Base-by-base conservation (phyloP, 2,888 invertebrate genomes). In the Acanthosepion lycidas region DNA sequence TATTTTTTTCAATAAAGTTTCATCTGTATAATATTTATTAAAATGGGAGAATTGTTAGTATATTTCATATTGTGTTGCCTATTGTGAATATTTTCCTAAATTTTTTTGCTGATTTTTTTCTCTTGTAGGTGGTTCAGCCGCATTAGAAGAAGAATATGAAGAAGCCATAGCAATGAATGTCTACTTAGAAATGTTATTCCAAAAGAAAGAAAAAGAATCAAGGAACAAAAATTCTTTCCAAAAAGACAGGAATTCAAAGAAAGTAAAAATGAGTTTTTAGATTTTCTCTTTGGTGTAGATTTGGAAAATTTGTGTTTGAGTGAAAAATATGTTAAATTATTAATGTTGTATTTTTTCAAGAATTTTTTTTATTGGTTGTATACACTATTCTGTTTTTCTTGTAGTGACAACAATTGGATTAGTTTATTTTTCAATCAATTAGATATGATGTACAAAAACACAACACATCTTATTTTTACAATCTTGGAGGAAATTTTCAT, bases 111-210 rank as follows among this genome's bases (percentile, higher is more conserved):
- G 4, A 59, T 15, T n/a, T 9, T 78, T 15, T 92, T 78, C 48
- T 93, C n/a, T 92, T 92, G 51, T 94, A 96, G 96, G 96, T 91
- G 96, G 95, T 15, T 78, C 94, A 42, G 96, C 96, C 51, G 95
- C 95, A 91, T 95, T 97, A 53, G 97, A 97, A 94, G 97, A 97
- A 94, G 97, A 97, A 95, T 97, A 97, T 94, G 96, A 97, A 95
- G 96, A 96, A 94, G 97, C 97, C 6, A 95, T 97, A 59, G 97
- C 97, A 6, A 95, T 96, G 33, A 97, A 97, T 95, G 97, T 97
- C 95, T 97, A 97, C 0, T 96, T 97, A 94, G 97, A 97, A 95
- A 95, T 97, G 95, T 94, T 97, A 48, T 95, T 96, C 91, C 96
- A 96, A 94, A 96, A 96, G 95, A 96, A 95, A 91, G 95, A 95